Percentiles rank a stretch among this genome's conserved stretches.
Conservation (phyloP, 2,113 vertebrate genomes). For the Cololabis saira region DNA sequence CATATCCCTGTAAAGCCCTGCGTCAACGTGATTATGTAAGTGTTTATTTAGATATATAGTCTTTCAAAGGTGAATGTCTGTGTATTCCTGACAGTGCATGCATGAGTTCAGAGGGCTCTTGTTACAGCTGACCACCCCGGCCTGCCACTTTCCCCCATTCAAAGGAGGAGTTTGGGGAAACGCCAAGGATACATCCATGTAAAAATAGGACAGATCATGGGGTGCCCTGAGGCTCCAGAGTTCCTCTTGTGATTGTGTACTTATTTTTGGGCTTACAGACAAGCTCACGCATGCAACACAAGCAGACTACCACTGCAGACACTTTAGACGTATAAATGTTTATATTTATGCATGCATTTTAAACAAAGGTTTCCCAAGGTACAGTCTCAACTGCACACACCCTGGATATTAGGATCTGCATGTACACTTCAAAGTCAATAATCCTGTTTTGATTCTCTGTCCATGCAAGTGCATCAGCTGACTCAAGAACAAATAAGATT, state of each 20-base stretch:
- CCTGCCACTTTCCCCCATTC: slow-evolving; percentile 55
- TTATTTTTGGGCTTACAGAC: not conserved
- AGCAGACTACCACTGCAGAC: not conserved
- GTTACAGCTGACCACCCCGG: slow-evolving; percentile 64
- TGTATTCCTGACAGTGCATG: slow-evolving; percentile 5
- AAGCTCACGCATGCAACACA: not conserved
- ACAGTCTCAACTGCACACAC: too few relatives aligned
- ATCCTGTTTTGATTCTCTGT: too few relatives aligned
- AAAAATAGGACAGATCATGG: slow-evolving; percentile 79
- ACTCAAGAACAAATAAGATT: too few relatives aligned
- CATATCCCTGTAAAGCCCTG: slow-evolving; percentile 9
- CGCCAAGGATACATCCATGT: slow-evolving; percentile 64
- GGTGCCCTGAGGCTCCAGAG: slow-evolving; percentile 63
- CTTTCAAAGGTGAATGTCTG: slow-evolving; percentile 23
- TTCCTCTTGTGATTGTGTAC: slow-evolving; percentile 62
- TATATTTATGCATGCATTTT: not conserved
- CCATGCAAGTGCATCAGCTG: too few relatives aligned
- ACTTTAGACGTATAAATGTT: not conserved
- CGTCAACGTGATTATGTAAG: slow-evolving; percentile 31
- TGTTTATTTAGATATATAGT: slow-evolving; percentile 39
- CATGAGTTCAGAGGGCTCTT: slow-evolving; percentile 51
- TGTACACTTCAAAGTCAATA: too few relatives aligned
- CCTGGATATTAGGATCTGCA: too few relatives aligned
- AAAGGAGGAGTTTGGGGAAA: slow-evolving; percentile 44
- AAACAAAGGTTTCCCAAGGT: too few relatives aligned